Percentiles rank a stretch among this genome's conserved stretches.
These are phyloP conservation scores for Thereva nobilitata DNA, from an alignment of 2,888 invertebrate species.

Conservation along the genomic window DNA sequence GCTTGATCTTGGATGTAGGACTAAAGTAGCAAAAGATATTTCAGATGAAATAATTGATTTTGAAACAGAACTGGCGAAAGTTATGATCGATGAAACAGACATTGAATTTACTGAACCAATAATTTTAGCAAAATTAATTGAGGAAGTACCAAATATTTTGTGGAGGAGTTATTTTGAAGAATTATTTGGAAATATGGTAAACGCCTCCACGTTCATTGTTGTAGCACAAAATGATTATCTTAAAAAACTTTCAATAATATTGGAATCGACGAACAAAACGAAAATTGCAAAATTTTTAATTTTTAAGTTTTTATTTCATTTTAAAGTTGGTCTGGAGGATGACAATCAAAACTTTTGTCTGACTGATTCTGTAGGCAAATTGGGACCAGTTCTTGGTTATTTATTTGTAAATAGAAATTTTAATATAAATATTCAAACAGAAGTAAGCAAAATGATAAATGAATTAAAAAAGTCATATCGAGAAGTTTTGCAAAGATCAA, in stretches of 20 bases:
- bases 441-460: too few relatives aligned
- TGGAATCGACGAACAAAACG: not conserved
- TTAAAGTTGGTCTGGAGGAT: not conserved
- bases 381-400: slow-evolving; percentile 16
- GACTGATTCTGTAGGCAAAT: not conserved
- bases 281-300: slow-evolving; percentile 19
- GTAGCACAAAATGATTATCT: slow-evolving; percentile 14
- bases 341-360: slow-evolving; percentile 2
- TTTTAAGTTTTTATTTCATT: slow-evolving; percentile 16
- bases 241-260: not conserved
- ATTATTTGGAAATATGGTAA: not conserved
- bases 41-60: slow-evolving; percentile 9
- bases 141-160: not conserved
- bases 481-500: too few relatives aligned
- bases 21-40: slow-evolving; percentile 2
- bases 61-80: slow-evolving; percentile 9
- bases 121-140: not conserved
- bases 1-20: slow-evolving; percentile 18
- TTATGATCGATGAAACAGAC: slow-evolving; percentile 16
- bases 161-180: slow-evolving; percentile 9
- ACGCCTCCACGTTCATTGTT: not conserved
- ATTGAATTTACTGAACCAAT: slow-evolving; percentile 16
- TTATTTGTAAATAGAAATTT: not conserved
- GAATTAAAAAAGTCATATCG: too few relatives aligned
- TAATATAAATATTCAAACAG: too few relatives aligned